Percentiles rank a stretch among this genome's conserved stretches.
Evolutionary conservation across 2,797 vertebrate species (phyloP).

Genomic region (Channa striata): DNA sequence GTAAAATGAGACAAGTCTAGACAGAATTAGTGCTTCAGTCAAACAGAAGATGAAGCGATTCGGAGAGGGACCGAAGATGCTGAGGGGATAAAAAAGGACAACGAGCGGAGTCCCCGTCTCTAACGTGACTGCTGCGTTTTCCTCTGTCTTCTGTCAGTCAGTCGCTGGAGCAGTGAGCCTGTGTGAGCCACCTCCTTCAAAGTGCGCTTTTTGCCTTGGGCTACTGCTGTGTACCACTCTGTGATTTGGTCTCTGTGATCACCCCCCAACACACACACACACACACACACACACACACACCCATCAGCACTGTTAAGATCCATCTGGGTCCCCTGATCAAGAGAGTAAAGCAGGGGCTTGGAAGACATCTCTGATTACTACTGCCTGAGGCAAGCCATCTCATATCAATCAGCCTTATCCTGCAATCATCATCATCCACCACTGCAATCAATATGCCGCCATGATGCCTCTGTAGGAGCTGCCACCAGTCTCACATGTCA

Average conservation of each 20-base stretch:
- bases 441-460: slow-evolving; percentile 62
- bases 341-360: slow-evolving; percentile 52
- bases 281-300: slow-evolving; percentile 3
- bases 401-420: slow-evolving; percentile 47
- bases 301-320: slow-evolving; percentile 52
- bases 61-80: slow-evolving; percentile 22
- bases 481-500: neutral
- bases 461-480: slow-evolving; percentile 13
- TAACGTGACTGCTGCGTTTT: slow-evolving; percentile 31
- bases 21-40: slow-evolving; percentile 30
- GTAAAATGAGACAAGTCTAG: slow-evolving; percentile 36
- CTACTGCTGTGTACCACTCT: slow-evolving; percentile 62
- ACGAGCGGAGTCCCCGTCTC: slow-evolving; percentile 19
- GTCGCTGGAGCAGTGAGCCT: slow-evolving; percentile 42
- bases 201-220: slow-evolving; percentile 59
- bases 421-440: slow-evolving; percentile 40
- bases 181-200: slow-evolving; percentile 64
- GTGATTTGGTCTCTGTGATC: slow-evolving; percentile 62
- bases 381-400: slow-evolving; percentile 62
- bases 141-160: slow-evolving; percentile 55
- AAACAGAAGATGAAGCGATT: slow-evolving; percentile 28
- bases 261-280: neutral
- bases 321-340: slow-evolving; percentile 70
- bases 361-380: slow-evolving; percentile 72
- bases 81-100: slow-evolving; percentile 13